Evolutionary conservation across 2,888 invertebrate genomes (phyloP), one percentile per base, ranked within the genome.

Genomic region (Amphipoea oculea): DNA sequence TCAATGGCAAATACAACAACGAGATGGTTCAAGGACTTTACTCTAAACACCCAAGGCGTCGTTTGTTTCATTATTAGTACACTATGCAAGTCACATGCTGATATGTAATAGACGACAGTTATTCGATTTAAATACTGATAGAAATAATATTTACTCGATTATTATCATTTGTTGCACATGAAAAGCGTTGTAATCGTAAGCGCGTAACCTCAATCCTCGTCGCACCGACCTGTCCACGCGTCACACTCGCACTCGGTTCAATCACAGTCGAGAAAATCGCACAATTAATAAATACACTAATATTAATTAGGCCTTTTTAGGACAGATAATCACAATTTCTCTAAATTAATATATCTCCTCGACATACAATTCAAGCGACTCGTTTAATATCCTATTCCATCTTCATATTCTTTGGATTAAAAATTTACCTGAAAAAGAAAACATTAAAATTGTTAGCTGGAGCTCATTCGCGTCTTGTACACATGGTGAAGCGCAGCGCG

Each of bases 271-370:
- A 94, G 79, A 86, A 84, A 94, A 93, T 94, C 95, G 94, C 95
- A 94, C 94, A 92, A 93, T 94, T 95, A 95, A 94, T 95, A 95
- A 95, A 95, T 95, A 96, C 92, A 94, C 94, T 97, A 96, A 95
- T 93, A 95, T 95, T 96, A 96, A 96, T 97, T 97, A 97, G 96
- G 96, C 96, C 96, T 95, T 96, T 95, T 95, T 96, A 96, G 96
- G 96, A 96, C 96, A 96, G 95, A 95, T 95, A 95, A 96, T 96
- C 96, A 96, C 96, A 96, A 93, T 95, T 95, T 92, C 91, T 93
- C 92, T 94, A 95, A 95, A 93, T 95, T 94, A 95, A 89, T 89
- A 84, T 89, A 85, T 95, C 94, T 93, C 92, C 93, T 93, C 91
- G 88, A 92, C 91, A 91, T 90, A 89, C 89, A 89, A 89, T 90